Conservation (phyloP, 2,113 vertebrate species). For the Spea bombifrons region DNA sequence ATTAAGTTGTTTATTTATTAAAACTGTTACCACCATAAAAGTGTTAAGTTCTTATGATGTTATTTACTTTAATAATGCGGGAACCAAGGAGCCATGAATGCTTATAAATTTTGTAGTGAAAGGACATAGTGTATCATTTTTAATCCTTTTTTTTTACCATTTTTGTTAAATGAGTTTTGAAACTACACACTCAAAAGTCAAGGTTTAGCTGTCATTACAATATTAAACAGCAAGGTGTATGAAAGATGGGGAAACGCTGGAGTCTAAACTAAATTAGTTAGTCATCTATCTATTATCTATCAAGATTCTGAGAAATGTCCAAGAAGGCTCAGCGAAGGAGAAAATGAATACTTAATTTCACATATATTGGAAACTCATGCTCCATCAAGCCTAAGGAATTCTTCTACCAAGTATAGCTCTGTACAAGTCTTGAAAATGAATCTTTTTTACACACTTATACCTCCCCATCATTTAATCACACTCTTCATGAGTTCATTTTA, state of each 20-base stretch:
- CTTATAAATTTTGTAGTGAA: neutral
- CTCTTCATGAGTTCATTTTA: constrained; percentile 52
- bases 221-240: constrained; percentile 16
- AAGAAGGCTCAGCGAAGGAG: constrained; percentile 39
- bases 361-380: constrained; percentile 36
- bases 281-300: constrained; percentile 38
- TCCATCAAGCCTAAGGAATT: constrained; percentile 47
- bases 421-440: constrained; percentile 31
- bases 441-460: constrained; percentile 19
- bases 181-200: neutral
- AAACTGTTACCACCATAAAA: too few relatives aligned
- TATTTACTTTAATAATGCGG: neutral
- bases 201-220: constrained; percentile 18
- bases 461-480: constrained; percentile 47
- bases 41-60: neutral
- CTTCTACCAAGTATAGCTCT: constrained; percentile 48
- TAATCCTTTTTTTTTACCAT: neutral
- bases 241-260: constrained; percentile 27
- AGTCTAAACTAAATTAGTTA: constrained; percentile 27
- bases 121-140: neutral
- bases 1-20: too few relatives aligned
- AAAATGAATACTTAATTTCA: constrained; percentile 49
- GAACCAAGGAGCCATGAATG: neutral
- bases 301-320: constrained; percentile 26
- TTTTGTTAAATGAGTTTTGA: neutral